A percentile compares a stretch with the other conserved stretches of the same genome.
Evolutionary conservation across 35 echinoderm and acorn worm genomes (phyloP).

Genomic region (Chiridota heheva): DNA sequence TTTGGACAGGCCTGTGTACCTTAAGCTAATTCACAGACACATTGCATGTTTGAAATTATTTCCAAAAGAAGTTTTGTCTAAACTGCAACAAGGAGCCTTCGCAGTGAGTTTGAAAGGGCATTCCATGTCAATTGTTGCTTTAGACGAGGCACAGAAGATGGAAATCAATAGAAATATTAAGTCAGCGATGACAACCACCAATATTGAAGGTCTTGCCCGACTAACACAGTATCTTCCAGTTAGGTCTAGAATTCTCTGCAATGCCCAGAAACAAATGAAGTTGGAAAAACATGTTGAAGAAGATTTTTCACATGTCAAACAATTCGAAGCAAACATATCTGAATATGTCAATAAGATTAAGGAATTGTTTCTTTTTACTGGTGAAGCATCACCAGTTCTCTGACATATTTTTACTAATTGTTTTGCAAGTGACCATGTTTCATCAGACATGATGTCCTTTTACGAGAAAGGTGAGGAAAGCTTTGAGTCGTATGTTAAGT

Average conservation of each 20-base stretch:
- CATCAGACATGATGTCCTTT: slow-evolving; percentile 13
- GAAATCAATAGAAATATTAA: slow-evolving; percentile 32
- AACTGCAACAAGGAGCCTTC: slow-evolving; percentile 11
- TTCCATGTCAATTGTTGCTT: background rate
- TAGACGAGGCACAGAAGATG: slow-evolving; percentile 51
- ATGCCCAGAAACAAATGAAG: background rate
- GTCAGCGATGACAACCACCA: background rate
- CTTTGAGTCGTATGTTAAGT: slow-evolving; percentile 18
- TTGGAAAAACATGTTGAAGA: background rate
- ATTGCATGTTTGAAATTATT: background rate
- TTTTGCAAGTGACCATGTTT: background rate
- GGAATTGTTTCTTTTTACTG: background rate
- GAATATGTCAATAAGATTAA: background rate
- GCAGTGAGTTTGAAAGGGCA: slow-evolving; percentile 4
- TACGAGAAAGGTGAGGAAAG: slow-evolving; percentile 1
- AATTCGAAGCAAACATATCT: background rate
- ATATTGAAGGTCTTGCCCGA: background rate
- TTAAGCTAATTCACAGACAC: slow-evolving; percentile 1
- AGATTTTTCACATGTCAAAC: background rate
- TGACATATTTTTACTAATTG: background rate
- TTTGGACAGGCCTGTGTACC: slow-evolving; percentile 7
- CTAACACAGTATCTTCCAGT: slow-evolving; percentile 24
- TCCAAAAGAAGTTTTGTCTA: background rate
- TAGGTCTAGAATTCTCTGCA: background rate
- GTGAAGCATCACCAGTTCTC: background rate